Base-by-base conservation (phyloP, 2,113 vertebrate species). In the Laticauda colubrina region DNA sequence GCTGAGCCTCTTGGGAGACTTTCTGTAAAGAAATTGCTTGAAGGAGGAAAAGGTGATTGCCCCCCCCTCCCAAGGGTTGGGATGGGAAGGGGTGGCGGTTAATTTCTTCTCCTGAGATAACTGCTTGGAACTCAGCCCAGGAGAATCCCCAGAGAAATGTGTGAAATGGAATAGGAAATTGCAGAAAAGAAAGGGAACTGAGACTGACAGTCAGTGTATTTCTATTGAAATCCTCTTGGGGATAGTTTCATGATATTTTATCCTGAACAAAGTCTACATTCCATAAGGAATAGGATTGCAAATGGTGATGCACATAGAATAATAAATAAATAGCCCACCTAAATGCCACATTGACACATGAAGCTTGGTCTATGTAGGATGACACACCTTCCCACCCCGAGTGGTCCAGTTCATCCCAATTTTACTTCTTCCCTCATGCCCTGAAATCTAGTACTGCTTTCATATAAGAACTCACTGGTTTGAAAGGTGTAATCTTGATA, bases 31-130 rank as follows among this genome's bases (percentile, higher is more conserved):
- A 98, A 98, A 5, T 94, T 99, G 53, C 95, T 99, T 94, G 99
- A 99, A 96, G 98, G 98, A 89, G 99, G 99, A 90, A 98, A 98
- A 98, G 99, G 99, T 99, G 95, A n/a, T 1, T 23, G 54, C 21
- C 24, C 29, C 11, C 29, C 4, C 45, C 34, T 34, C 87, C 89
- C 43, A 48, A 5, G 24, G 11, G 0, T 39, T 59, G 94, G 59
- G 9, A 57, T 92, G 43, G 29, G 5, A 87, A 43, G 18, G 26
- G 55, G 29, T 20, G n/a, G 61, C 1, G 1, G 21, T n/a, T 85
- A 26, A 86, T 91, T 57, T 5, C 23, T 45, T n/a, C 55, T 87
- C 6, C 45, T 29, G 5, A 29, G 23, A 45, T n/a, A 64, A 20
- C 57, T 12, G 10, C 56, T 64, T 2, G 29, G 34, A 61, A 53